Percentiles rank a stretch among this genome's conserved stretches.
phyloP scores from a whole-genome alignment of 2,113 vertebrate species.

The Mungos mungo region DNA sequence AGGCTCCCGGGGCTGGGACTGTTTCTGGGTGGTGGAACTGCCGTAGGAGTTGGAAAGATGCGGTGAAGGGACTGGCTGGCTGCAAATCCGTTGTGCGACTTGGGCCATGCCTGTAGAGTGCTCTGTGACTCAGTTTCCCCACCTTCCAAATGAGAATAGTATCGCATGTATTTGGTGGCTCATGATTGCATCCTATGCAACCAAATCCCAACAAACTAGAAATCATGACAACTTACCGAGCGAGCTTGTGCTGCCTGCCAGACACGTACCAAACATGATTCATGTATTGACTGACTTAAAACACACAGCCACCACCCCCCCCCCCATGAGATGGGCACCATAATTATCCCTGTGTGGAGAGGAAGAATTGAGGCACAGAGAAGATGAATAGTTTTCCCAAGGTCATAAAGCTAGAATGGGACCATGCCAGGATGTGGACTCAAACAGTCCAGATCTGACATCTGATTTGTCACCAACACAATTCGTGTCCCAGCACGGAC shows the following conservation, averaged over 20 bases:
- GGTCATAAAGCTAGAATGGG: neutral
- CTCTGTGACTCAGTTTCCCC: neutral
- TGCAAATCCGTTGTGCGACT: neutral
- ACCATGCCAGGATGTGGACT: neutral
- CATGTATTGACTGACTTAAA: neutral
- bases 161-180: neutral
- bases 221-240: neutral
- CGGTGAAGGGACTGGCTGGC: neutral
- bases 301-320: neutral
- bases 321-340: neutral
- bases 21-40: neutral
- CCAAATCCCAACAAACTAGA: neutral
- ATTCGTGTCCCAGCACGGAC: rapidly evolving
- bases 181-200: neutral
- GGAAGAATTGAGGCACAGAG: neutral
- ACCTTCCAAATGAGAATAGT: neutral
- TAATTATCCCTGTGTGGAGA: neutral
- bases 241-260: neutral
- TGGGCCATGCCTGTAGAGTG: neutral
- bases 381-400: neutral
- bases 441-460: rapidly evolving
- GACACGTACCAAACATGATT: neutral
- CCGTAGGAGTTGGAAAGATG: neutral
- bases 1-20: conserved; percentile 29
- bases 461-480: neutral